phyloP scores from a whole-genome alignment of 2,797 vertebrate species.

The Sebastes itinus region DNA sequence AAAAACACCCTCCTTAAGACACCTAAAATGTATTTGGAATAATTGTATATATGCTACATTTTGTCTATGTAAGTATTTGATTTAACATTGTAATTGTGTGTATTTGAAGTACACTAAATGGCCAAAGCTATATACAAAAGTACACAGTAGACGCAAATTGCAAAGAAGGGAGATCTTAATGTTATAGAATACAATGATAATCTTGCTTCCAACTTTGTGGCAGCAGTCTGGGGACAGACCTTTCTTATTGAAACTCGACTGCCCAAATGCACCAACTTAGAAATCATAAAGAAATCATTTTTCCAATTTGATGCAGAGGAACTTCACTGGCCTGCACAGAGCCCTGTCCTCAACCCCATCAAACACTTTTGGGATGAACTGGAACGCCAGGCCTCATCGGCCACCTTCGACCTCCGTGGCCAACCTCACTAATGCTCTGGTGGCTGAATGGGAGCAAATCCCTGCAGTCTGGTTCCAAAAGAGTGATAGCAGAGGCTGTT shows the following conservation, averaged over 20 bases:
- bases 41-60: not conserved
- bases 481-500: not conserved
- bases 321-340: not conserved
- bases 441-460: constrained; percentile 4
- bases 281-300: not conserved
- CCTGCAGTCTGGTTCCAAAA: not conserved
- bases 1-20: not conserved
- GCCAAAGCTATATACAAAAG: not conserved
- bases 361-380: not conserved
- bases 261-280: not conserved
- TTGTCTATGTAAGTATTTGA: not conserved
- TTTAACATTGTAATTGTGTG: not conserved
- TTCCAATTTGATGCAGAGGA: not conserved
- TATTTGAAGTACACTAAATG: not conserved
- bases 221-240: not conserved
- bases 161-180: not conserved
- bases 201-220: not conserved
- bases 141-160: accelerated
- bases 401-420: not conserved
- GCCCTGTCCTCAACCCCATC: not conserved
- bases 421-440: not conserved
- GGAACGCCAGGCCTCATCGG: not conserved
- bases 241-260: not conserved
- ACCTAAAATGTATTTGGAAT: too few species aligned
- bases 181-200: not conserved